A percentile compares a stretch with the other conserved stretches of the same genome.
Conservation (phyloP, 2,888 invertebrate genomes). For the Crossocerus cetratus region DNA sequence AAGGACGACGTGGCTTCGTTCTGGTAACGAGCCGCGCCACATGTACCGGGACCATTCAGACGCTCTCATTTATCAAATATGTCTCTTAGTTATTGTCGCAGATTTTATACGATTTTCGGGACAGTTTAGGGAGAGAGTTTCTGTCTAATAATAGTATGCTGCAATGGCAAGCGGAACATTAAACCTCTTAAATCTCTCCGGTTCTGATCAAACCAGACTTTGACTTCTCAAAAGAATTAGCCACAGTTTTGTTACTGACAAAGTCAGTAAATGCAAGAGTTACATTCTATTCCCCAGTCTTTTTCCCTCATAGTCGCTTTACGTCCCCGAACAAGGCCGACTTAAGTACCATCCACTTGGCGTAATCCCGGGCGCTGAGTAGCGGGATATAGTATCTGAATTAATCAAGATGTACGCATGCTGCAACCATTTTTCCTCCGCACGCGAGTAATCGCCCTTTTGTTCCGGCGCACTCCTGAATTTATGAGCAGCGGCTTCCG, state of each 20-base stretch:
- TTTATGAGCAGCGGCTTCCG: slow-evolving; percentile 28
- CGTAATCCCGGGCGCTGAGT: slow-evolving; percentile 9
- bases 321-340: slow-evolving; percentile 3
- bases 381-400: slow-evolving; percentile 38
- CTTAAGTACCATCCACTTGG: too few relatives aligned
- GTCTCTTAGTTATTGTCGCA: slow-evolving; percentile 54
- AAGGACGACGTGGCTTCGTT: slow-evolving; percentile 3
- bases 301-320: slow-evolving; percentile 8
- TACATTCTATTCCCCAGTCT: too few relatives aligned
- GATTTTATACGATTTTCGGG: too few relatives aligned
- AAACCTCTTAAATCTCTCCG: too few relatives aligned
- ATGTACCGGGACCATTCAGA: slow-evolving; percentile 36
- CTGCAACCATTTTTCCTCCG: slow-evolving; percentile 31
- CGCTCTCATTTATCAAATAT: slow-evolving; percentile 56
- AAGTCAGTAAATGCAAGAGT: too few relatives aligned
- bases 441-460: slow-evolving; percentile 41
- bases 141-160: too few relatives aligned
- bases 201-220: too few relatives aligned
- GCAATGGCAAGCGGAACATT: too few relatives aligned
- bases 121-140: too few relatives aligned
- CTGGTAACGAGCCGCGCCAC: slow-evolving; percentile 35
- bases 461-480: slow-evolving; percentile 40
- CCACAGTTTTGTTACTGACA: slow-evolving; percentile 31
- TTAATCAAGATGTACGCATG: slow-evolving; percentile 43
- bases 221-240: too few relatives aligned